Conservation (phyloP, 2,888 invertebrate genomes). For the Chaitophorus viminalis region DNA sequence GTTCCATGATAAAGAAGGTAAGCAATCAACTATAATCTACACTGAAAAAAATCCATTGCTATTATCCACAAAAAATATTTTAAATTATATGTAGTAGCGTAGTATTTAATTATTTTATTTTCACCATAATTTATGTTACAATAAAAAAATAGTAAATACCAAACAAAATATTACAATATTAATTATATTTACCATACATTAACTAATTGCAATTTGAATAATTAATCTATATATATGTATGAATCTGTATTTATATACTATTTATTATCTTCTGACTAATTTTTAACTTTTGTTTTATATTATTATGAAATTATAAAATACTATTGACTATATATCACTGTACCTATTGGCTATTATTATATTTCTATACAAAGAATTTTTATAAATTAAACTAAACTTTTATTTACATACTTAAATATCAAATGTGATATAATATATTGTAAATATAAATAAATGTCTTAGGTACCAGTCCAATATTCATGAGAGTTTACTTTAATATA, state of each 20-base stretch:
- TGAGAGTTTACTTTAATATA: too few species aligned
- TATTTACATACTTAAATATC: too few species aligned
- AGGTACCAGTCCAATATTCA: too few species aligned
- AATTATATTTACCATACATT: too few species aligned
- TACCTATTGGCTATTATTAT: neutral
- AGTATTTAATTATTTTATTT: conserved; percentile 5
- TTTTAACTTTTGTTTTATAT: neutral
- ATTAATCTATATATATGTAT: too few species aligned
- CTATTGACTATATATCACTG: neutral
- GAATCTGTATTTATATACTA: neutral
- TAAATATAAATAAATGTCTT: too few species aligned
- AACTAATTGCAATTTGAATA: too few species aligned
- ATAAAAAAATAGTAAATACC: neutral
- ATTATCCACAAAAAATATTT: conserved; percentile 9
- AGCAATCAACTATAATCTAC: conserved; percentile 25
- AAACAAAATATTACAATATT: neutral
- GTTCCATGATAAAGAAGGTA: conserved; percentile 19
- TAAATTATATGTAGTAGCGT: conserved; percentile 17
- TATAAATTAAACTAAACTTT: too few species aligned
- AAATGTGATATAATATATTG: too few species aligned
- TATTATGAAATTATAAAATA: neutral
- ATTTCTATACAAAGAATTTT: too few species aligned
- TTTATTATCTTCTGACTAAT: neutral
- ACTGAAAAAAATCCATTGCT: conserved; percentile 4
- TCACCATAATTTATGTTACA: neutral